phyloP scores from a whole-genome alignment of 1,140 invertebrate genomes.

The Halictus rubicundus region DNA sequence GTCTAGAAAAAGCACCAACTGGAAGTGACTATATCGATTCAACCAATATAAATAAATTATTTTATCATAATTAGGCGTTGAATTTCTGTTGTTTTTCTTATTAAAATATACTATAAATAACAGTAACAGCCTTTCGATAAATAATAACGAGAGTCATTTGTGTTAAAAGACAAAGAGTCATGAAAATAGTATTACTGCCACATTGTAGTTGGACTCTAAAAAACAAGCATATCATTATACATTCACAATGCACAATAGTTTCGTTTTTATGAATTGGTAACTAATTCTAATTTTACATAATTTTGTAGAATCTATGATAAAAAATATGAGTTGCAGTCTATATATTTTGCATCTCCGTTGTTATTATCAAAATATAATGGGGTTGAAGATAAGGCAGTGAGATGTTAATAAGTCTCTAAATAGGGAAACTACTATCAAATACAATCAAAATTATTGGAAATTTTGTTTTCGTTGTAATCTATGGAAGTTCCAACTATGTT shows the following conservation, averaged over 20 bases:
- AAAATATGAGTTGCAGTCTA: constrained; percentile 25
- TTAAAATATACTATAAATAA: constrained; percentile 30
- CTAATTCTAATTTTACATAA: constrained; percentile 22
- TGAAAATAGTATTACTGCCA: constrained; percentile 14
- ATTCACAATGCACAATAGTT: constrained; percentile 3
- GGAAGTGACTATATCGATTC: constrained; percentile 11
- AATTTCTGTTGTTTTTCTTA: constrained; percentile 13
- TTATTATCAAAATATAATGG: constrained; percentile 36
- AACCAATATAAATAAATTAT: constrained; percentile 11
- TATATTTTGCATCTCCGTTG: constrained; percentile 21
- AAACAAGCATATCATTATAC: not conserved
- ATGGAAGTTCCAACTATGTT: constrained; percentile 32
- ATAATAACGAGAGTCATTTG: constrained; percentile 29
- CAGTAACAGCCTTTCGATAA: constrained; percentile 47
- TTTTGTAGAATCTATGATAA: constrained; percentile 17
- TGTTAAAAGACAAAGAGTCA: constrained; percentile 26
- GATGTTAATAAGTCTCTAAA: constrained; percentile 54
- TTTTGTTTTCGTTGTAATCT: constrained; percentile 58
- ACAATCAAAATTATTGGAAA: constrained; percentile 47
- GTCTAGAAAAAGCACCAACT: not conserved
- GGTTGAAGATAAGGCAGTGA: constrained; percentile 64
- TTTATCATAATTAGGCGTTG: constrained; percentile 35
- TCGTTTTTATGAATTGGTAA: constrained; percentile 8
- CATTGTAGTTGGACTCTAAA: not conserved
- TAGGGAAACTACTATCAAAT: constrained; percentile 38